phyloP scores from a whole-genome alignment of 2,888 invertebrate species.

The Shargacucullia verbasci region DNA sequence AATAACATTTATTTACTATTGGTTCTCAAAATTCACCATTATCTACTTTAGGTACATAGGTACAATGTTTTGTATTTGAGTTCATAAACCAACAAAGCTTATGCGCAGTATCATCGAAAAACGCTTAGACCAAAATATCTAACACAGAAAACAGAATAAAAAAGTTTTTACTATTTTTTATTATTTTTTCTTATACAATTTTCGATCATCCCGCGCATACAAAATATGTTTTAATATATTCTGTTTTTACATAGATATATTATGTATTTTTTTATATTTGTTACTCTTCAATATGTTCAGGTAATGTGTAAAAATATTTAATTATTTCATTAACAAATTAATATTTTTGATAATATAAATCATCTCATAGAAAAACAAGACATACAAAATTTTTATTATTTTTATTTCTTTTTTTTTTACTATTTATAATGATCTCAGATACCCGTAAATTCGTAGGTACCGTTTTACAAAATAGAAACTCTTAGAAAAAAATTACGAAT shows the following conservation, averaged over 20 bases:
- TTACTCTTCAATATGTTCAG: slow-evolving; percentile 83
- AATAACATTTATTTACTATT: slow-evolving; percentile 88
- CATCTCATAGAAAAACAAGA: slow-evolving; percentile 85
- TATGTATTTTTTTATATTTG: slow-evolving; percentile 74
- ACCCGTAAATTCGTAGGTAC: slow-evolving; percentile 74
- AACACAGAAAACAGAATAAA: slow-evolving; percentile 41
- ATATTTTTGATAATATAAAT: slow-evolving; percentile 84
- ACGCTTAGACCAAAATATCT: slow-evolving; percentile 22
- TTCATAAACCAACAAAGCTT: slow-evolving; percentile 85
- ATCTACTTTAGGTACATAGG: slow-evolving; percentile 87
- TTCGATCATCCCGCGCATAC: slow-evolving; percentile 72
- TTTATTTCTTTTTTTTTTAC: slow-evolving; percentile 56
- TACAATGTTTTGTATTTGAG: slow-evolving; percentile 83
- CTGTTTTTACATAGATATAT: slow-evolving; percentile 82
- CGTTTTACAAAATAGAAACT: slow-evolving; percentile 83
- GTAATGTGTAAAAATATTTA: slow-evolving; percentile 88
- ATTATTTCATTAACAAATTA: slow-evolving; percentile 84
- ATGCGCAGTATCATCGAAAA: slow-evolving; percentile 69
- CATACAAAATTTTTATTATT: slow-evolving; percentile 76
- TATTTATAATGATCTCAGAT: slow-evolving; percentile 66
- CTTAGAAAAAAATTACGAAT: slow-evolving; percentile 66
- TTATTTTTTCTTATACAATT: slow-evolving; percentile 32
- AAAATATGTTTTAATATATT: slow-evolving; percentile 83
- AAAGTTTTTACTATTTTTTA: slow-evolving; percentile 24
- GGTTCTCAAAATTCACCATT: slow-evolving; percentile 83